phyloP scores from a whole-genome alignment of 1,140 invertebrate genomes.

The Drosophila tropicalis region DNA sequence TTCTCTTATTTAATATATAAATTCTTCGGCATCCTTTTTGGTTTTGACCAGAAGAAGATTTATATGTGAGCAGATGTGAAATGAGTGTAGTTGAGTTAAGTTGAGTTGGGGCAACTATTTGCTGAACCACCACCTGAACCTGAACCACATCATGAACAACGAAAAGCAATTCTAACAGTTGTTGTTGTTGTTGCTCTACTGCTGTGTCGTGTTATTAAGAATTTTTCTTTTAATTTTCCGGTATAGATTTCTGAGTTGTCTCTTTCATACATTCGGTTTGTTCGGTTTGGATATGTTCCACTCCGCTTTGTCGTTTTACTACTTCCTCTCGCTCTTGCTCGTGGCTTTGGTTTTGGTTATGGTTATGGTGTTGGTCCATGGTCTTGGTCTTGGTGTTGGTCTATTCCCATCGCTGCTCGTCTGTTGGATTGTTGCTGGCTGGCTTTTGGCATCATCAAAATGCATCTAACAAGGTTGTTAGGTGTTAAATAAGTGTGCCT shows the following conservation, averaged over 20 bases:
- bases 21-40: slow-evolving; percentile 52
- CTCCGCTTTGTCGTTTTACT: slow-evolving; percentile 8
- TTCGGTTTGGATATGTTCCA: slow-evolving; percentile 11
- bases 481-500: slow-evolving; percentile 82
- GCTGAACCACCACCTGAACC: slow-evolving; percentile 37
- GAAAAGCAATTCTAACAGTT: slow-evolving; percentile 80
- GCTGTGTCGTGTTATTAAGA: slow-evolving; percentile 80
- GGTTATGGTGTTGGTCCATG: background rate
- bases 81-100: slow-evolving; percentile 10
- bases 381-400: background rate
- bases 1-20: slow-evolving; percentile 14
- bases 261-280: slow-evolving; percentile 7
- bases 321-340: background rate
- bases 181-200: slow-evolving; percentile 49
- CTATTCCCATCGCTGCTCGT: slow-evolving; percentile 30
- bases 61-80: slow-evolving; percentile 65
- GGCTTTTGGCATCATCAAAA: slow-evolving; percentile 71
- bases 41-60: slow-evolving; percentile 41
- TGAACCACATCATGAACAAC: slow-evolving; percentile 66
- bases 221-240: slow-evolving; percentile 79
- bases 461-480: slow-evolving; percentile 82
- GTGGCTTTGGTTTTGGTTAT: too few relatives aligned
- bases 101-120: slow-evolving; percentile 39
- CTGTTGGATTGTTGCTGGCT: slow-evolving; percentile 34
- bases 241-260: slow-evolving; percentile 79